Evolutionary conservation across 2,797 vertebrate genomes (phyloP).

Genomic region (Tarsius wallacei): DNA sequence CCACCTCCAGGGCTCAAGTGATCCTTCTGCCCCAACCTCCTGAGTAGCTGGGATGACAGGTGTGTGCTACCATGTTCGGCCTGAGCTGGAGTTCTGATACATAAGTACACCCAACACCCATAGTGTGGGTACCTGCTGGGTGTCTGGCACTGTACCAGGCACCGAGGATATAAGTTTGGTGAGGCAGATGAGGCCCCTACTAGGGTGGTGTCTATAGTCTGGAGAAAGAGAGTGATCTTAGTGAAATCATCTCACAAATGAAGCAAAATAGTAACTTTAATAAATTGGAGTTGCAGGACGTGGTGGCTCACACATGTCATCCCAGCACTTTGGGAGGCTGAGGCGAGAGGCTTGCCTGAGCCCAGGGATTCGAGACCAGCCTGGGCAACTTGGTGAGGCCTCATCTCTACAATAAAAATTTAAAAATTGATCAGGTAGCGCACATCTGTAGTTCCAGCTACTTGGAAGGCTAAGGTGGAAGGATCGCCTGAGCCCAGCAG

Average conservation of each 20-base stretch:
- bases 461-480: neutral
- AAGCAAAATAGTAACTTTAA: neutral
- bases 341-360: neutral
- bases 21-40: neutral
- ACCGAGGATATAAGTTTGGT: neutral
- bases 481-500: too few relatives aligned
- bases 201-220: neutral
- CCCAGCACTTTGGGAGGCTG: neutral
- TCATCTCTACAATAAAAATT: neutral
- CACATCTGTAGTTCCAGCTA: neutral
- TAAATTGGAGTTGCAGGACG: fast-evolving
- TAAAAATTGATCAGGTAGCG: neutral
- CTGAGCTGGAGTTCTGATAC: neutral
- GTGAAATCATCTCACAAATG: neutral
- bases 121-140: neutral
- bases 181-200: neutral
- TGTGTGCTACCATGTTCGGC: neutral
- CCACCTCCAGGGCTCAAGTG: neutral
- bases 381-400: neutral
- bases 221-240: neutral
- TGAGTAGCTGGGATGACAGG: neutral
- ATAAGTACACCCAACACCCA: fast-evolving
- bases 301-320: neutral
- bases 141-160: neutral
- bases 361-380: neutral